Conservation (phyloP, 1,140 invertebrate genomes). For the Phortica variegata region DNA sequence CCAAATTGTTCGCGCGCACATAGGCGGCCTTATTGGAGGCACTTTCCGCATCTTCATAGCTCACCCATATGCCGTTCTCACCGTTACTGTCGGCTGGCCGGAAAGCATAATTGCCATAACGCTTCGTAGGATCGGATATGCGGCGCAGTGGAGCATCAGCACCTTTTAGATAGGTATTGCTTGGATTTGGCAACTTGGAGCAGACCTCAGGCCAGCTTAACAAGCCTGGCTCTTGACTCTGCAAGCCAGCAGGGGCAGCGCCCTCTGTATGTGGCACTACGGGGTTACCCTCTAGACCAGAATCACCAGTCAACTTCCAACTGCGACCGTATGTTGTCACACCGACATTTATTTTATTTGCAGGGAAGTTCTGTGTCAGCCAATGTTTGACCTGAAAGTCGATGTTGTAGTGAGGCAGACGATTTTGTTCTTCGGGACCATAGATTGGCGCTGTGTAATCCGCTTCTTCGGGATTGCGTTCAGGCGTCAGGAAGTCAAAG, state of each 20-base stretch:
- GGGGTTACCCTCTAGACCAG: conserved; percentile 73
- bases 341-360: conserved; percentile 77
- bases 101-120: conserved; percentile 74
- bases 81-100: conserved; percentile 66
- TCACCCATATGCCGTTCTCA: conserved; percentile 81
- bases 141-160: conserved; percentile 66
- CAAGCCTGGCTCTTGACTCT: conserved; percentile 72
- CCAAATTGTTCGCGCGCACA: conserved; percentile 70
- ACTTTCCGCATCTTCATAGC: conserved; percentile 84
- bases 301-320: conserved; percentile 75
- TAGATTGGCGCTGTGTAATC: conserved; percentile 73
- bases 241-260: conserved; percentile 64
- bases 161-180: conserved; percentile 62
- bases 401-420: conserved; percentile 67
- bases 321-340: conserved; percentile 80
- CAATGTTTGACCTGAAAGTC: conserved; percentile 66
- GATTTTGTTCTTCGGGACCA: conserved; percentile 61
- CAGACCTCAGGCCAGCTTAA: conserved; percentile 82
- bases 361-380: conserved; percentile 65
- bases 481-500: conserved; percentile 77
- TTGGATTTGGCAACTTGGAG: conserved; percentile 66
- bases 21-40: conserved; percentile 79
- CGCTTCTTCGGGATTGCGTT: conserved; percentile 72
- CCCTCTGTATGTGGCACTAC: conserved; percentile 67
- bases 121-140: conserved; percentile 71